Evolutionary conservation across 2,888 invertebrate genomes (phyloP), one percentile per base, ranked within the genome.

Genomic region (Pogonocherus hispidulus): DNA sequence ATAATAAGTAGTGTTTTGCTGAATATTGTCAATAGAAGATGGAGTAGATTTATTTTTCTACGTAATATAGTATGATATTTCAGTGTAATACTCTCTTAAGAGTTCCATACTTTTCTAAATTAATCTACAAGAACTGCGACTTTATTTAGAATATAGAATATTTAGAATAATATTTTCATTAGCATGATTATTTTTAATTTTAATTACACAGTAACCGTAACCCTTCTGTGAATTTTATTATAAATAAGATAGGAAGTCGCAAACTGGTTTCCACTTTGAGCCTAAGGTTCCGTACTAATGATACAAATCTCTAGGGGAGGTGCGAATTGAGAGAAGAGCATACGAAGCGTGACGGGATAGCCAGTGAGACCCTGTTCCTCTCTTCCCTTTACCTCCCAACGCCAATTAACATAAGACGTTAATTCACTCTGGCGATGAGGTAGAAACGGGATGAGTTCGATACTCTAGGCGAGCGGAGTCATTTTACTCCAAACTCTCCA

Each of bases 401-500:
- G n/a, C 44, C 56, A 56, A 56, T 56, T 56, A 56, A 56, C 56
- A 56, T 56, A 56, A 56, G 56, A 56, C 56, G 56, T 56, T 56
- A 56, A 56, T 41, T 56, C 44, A 56, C 56, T 56, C 56, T 44
- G 37, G 22, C 44, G 56, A 56, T 56, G 56, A 56, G 56, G 56
- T 56, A 56, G 56, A 56, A 56, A 56, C 14, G 20, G 56, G 44
- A 56, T 23, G 55, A 60, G 66, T 60, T 66, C 60, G 60, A 66
- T 66, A 60, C 54, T 66, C 46, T 44, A 54, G 47, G 62, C 54
- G 32, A 56, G 19, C 22, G 20, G 56, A 44, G 56, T 56, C 56
- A 44, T 44, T 56, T 56, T 56, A 56, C 56, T 56, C 47, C 54
- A 32, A 60, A 66, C 46, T 46, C 56, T 47, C 66, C 32, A 22